A percentile compares a stretch with the other conserved stretches of the same genome.
phyloP scores from a whole-genome alignment of 2,113 vertebrate species.

The Euleptes europaea region DNA sequence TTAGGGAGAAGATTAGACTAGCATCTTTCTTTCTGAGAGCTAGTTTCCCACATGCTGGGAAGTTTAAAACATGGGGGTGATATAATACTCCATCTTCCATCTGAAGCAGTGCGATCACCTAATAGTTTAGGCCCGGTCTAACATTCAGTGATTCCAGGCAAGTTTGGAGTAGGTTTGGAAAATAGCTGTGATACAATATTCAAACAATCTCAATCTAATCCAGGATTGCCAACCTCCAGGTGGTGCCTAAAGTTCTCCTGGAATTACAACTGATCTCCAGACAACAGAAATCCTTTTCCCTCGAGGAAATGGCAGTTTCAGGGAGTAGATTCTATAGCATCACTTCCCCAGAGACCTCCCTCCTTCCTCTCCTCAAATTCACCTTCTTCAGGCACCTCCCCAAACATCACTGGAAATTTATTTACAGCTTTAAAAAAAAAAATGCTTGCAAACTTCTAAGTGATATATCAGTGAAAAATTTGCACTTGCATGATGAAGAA shows the following conservation, averaged over 20 bases:
- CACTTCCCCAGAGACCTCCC: no score
- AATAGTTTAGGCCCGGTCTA: background rate
- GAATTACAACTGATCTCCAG: no score
- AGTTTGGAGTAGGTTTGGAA: background rate
- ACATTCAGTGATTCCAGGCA: background rate
- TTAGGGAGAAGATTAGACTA: no score
- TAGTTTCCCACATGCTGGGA: background rate
- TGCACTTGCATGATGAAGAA: background rate
- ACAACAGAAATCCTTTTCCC: no score
- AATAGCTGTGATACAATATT: background rate
- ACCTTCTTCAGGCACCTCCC: no score
- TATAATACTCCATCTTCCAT: background rate
- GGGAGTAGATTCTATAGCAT: no score
- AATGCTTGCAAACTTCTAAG: background rate
- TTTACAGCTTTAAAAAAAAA: background rate
- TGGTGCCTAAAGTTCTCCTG: no score
- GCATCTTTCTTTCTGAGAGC: background rate
- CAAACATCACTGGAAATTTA: background rate
- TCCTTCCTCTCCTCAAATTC: no score
- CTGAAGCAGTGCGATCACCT: background rate
- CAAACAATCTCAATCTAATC: background rate
- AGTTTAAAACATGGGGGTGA: background rate
- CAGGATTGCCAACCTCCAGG: no score
- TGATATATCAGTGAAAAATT: no score
- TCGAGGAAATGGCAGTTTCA: no score